Evolutionary conservation across 1,140 invertebrate genomes (phyloP).

Genomic region (Pseudoatta argentina): DNA sequence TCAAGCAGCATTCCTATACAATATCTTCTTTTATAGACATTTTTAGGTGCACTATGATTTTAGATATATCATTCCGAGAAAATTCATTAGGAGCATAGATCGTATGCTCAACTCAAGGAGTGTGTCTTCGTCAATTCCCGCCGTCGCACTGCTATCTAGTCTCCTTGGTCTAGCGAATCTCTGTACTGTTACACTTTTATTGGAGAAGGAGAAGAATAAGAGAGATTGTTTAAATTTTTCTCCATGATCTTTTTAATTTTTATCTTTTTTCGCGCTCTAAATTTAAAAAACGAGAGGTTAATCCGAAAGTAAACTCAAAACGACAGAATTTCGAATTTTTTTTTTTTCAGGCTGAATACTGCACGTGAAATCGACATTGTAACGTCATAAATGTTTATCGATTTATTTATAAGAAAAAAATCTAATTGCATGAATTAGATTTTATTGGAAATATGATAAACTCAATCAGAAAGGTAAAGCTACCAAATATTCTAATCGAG

Average conservation of each 20-base stretch:
- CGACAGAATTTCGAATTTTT: not conserved
- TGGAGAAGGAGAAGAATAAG: slow-evolving; percentile 28
- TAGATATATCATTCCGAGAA: slow-evolving; percentile 18
- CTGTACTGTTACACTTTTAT: slow-evolving; percentile 72
- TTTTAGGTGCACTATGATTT: not conserved
- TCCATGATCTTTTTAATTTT: not conserved
- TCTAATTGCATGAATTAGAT: too few species aligned
- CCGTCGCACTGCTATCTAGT: not conserved
- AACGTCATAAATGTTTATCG: not conserved
- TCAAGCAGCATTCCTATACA: slow-evolving; percentile 15
- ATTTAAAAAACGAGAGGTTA: not conserved
- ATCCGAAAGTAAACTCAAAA: not conserved
- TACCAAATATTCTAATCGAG: too few species aligned
- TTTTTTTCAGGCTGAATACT: not conserved
- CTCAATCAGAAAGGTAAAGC: too few species aligned
- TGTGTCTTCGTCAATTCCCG: not conserved
- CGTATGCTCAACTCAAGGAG: slow-evolving; percentile 26
- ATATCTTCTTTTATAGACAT: slow-evolving; percentile 25
- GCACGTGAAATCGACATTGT: not conserved
- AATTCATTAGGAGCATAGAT: slow-evolving; percentile 12
- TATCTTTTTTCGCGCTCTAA: not conserved
- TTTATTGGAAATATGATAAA: too few species aligned
- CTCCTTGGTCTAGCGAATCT: slow-evolving; percentile 50
- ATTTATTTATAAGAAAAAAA: not conserved
- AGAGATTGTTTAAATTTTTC: slow-evolving; percentile 27